Percentiles rank a stretch among this genome's conserved stretches.
Conservation (phyloP, 2,888 invertebrate genomes). For the Aphidoletes aphidimyza region DNA sequence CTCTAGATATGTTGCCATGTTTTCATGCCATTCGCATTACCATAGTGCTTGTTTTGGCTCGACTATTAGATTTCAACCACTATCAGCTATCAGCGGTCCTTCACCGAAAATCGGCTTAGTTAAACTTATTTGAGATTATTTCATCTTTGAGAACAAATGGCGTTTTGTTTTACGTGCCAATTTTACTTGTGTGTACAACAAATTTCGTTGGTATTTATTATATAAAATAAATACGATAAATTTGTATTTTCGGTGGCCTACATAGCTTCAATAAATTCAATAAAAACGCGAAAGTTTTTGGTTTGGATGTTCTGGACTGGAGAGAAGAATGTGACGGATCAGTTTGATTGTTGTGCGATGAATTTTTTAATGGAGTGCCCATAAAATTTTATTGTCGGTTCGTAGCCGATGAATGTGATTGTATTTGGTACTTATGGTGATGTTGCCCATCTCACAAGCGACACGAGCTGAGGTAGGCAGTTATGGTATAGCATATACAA, state of each 20-base stretch:
- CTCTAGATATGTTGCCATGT: too few relatives aligned
- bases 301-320: neutral
- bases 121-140: neutral
- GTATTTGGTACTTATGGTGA: neutral
- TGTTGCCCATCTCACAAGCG: too few relatives aligned
- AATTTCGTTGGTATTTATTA: too few relatives aligned
- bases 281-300: neutral
- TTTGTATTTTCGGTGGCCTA: neutral
- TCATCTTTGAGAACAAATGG: neutral
- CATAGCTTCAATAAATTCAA: neutral
- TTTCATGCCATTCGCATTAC: neutral
- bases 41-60: neutral
- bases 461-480: too few relatives aligned
- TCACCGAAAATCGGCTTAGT: neutral
- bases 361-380: constrained; percentile 13
- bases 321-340: neutral
- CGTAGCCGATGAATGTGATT: neutral
- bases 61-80: too few relatives aligned
- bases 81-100: too few relatives aligned
- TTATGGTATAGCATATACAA: too few relatives aligned
- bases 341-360: neutral
- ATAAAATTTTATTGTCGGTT: neutral
- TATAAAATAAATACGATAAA: neutral
- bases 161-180: constrained; percentile 8
- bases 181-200: neutral